These are phyloP conservation scores for Gryon sp. DNA, from an alignment of 1,140 invertebrate genomes.

Conservation along the genomic window DNA sequence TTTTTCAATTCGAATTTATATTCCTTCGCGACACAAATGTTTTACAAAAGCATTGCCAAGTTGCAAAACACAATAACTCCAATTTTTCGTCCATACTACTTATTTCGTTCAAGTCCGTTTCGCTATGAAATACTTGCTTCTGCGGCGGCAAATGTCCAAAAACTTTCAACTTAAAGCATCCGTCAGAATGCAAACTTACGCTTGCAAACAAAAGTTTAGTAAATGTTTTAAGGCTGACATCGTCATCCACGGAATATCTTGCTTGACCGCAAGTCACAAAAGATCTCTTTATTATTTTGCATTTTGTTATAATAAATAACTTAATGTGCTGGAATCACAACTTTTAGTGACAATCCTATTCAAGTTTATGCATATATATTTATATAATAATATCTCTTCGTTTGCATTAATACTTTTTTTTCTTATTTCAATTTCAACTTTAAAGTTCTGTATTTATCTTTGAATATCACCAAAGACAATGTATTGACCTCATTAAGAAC, in stretches of 20 bases:
- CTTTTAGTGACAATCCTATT: conserved; percentile 19
- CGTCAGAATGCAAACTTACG: conserved; percentile 15
- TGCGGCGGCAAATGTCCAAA: neutral
- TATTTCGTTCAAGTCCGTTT: neutral
- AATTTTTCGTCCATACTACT: conserved; percentile 2
- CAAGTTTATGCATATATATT: too few relatives aligned
- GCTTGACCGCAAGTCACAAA: neutral
- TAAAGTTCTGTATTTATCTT: too few relatives aligned
- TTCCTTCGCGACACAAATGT: neutral
- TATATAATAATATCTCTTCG: too few relatives aligned
- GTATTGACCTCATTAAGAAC: conserved; percentile 49
- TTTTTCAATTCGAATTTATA: conserved; percentile 14
- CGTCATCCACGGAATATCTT: too few relatives aligned
- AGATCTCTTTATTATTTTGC: conserved; percentile 5
- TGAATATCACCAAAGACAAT: conserved; percentile 11
- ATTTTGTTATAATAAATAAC: too few relatives aligned
- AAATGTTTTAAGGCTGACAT: conserved; percentile 2
- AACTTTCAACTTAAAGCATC: conserved; percentile 10
- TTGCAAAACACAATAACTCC: neutral
- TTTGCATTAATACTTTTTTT: too few relatives aligned
- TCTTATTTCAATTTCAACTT: too few relatives aligned
- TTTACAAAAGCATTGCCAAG: neutral
- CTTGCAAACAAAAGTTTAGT: conserved; percentile 14
- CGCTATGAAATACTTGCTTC: neutral
- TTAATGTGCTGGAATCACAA: too few relatives aligned